phyloP scores from a whole-genome alignment of 2,888 invertebrate species.

The Drosophila maculinotata region DNA sequence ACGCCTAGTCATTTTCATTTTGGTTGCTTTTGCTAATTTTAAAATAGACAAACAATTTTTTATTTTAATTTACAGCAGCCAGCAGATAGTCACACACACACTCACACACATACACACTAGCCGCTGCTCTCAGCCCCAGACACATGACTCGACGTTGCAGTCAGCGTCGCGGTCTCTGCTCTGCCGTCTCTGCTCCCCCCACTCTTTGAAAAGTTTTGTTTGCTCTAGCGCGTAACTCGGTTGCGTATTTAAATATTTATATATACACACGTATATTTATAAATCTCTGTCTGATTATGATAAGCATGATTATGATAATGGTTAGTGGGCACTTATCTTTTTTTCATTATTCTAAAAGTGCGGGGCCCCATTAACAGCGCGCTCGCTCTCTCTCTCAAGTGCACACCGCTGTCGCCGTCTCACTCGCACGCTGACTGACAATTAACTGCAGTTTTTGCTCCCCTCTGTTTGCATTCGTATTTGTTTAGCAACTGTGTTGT shows the following conservation, averaged over 20 bases:
- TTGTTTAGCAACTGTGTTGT: constrained; percentile 39
- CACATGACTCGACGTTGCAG: constrained; percentile 55
- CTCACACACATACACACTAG: constrained; percentile 10
- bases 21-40: constrained; percentile 76
- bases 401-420: constrained; percentile 27
- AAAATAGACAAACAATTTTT: constrained; percentile 78
- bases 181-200: not conserved
- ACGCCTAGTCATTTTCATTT: constrained; percentile 70
- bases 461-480: constrained; percentile 41
- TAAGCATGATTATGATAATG: constrained; percentile 74
- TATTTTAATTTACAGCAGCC: constrained; percentile 74
- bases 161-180: constrained; percentile 13
- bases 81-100: constrained; percentile 26
- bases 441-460: constrained; percentile 1
- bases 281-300: constrained; percentile 72
- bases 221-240: constrained; percentile 66
- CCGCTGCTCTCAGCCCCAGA: constrained; percentile 40
- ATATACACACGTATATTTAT: constrained; percentile 49
- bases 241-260: constrained; percentile 79
- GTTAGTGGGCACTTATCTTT: constrained; percentile 56
- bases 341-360: constrained; percentile 5
- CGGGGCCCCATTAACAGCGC: constrained; percentile 30
- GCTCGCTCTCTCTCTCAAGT: constrained; percentile 47
- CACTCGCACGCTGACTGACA: not conserved
- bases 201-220: constrained; percentile 50